Evolutionary conservation across 2,888 invertebrate species (phyloP).

Genomic region (Caenorhabditis becei): DNA sequence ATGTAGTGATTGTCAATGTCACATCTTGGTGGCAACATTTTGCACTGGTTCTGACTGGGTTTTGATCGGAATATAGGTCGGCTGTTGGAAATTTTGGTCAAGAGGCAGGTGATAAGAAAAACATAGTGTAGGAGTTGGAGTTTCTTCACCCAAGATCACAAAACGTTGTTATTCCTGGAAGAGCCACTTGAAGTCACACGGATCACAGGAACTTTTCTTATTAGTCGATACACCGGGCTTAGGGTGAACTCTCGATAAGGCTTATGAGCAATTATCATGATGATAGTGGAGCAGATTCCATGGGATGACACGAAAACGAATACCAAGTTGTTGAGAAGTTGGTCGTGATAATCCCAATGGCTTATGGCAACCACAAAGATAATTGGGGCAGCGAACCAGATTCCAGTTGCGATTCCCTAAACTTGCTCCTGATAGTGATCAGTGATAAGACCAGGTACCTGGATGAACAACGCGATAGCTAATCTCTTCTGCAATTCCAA

Average conservation of each 20-base stretch:
- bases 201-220: neutral
- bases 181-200: neutral
- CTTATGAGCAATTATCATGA: slow-evolving; percentile 23
- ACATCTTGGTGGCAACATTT: too few relatives aligned
- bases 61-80: too few relatives aligned
- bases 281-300: slow-evolving; percentile 18
- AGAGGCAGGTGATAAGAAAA: too few relatives aligned
- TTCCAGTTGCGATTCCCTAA: neutral
- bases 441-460: too few relatives aligned
- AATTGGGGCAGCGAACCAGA: slow-evolving; percentile 8
- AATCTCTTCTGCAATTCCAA: neutral
- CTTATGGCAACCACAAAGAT: neutral
- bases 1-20: slow-evolving; percentile 4
- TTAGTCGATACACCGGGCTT: neutral
- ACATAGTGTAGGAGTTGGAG: too few relatives aligned
- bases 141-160: too few relatives aligned
- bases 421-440: too few relatives aligned
- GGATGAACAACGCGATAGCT: neutral
- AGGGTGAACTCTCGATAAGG: slow-evolving; percentile 24
- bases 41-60: too few relatives aligned
- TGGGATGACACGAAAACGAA: neutral
- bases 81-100: too few relatives aligned
- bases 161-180: too few relatives aligned
- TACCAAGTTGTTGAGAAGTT: slow-evolving; percentile 20
- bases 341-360: slow-evolving; percentile 17